phyloP scores from a whole-genome alignment of 2,797 vertebrate species.

The Anabacerthia variegaticeps region DNA sequence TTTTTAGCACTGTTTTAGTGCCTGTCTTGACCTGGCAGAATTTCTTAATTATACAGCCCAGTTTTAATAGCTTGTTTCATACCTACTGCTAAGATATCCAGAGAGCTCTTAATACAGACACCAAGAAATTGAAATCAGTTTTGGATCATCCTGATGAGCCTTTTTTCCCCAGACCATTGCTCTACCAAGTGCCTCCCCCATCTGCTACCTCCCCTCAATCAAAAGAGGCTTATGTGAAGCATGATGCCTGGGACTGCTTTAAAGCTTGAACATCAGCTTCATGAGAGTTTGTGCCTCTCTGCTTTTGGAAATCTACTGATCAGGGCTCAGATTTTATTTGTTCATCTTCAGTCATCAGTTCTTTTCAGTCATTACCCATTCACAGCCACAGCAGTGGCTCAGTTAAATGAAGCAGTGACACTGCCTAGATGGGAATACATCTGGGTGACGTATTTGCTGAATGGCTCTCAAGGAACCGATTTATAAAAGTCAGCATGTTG shows the following conservation, averaged over 20 bases:
- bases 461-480: not conserved
- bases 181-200: not conserved
- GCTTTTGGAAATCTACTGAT: not conserved
- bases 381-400: accelerated
- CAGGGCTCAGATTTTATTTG: not conserved
- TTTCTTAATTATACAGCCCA: not conserved
- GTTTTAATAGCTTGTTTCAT: not conserved
- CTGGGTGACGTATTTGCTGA: not conserved
- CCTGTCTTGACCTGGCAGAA: not conserved
- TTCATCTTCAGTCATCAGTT: not conserved
- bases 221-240: not conserved
- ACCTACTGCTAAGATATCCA: not conserved
- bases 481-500: slow-evolving; percentile 1
- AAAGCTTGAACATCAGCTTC: not conserved
- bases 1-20: not conserved
- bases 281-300: not conserved
- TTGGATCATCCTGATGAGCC: not conserved
- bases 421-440: not conserved
- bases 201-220: not conserved
- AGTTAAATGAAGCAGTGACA: not conserved
- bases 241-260: not conserved
- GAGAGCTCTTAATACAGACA: not conserved
- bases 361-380: not conserved
- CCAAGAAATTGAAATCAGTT: not conserved
- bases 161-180: not conserved